Evolutionary conservation across 2,113 vertebrate species (phyloP), one percentile per base, ranked within the genome.

Genomic region (Craseonycteris thonglongyai): DNA sequence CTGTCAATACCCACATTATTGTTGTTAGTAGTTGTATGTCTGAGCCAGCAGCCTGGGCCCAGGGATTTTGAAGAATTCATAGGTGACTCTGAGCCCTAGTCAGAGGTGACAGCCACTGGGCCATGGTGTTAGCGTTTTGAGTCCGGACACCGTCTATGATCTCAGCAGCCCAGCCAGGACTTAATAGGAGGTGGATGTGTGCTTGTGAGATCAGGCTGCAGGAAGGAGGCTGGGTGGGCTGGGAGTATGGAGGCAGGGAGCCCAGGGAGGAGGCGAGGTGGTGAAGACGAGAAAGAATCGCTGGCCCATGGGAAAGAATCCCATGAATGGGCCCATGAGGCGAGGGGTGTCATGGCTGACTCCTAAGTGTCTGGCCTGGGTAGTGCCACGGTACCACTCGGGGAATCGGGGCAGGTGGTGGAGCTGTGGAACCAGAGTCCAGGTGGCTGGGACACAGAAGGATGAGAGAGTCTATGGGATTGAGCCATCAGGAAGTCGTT

Each of bases 261-360:
- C 18, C 66, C 7, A 33, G 33, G 30, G 15, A 22, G 18, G 38
- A 38, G 35, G 33, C 38, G 0, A 0, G 5, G 21, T 6, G 18
- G 21, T 3, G 8, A 79, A 13, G 21, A 19, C 49, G 85, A 42
- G 7, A 65, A 22, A 76, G 87, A 58, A 30, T 47, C 1, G 3
- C 42, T 0, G 54, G 66, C n/a, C n/a, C n/a, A n/a, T n/a, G n/a
- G n/a, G n/a, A n/a, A n/a, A n/a, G n/a, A n/a, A n/a, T n/a, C n/a
- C n/a, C n/a, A n/a, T n/a, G n/a, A n/a, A n/a, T n/a, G n/a, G 33
- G 35, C 24, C 45, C 7, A 6, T 15, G 8, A n/a, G 18, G 3
- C 0, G 0, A 51, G 7, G 30, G 28, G 6, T 40, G 15, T 51
- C 49, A 1, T 22, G 42, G 35, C 42, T 6, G 3, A 66, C 30